Conservation (phyloP, 2,797 vertebrate species). For the Mus spretus region DNA sequence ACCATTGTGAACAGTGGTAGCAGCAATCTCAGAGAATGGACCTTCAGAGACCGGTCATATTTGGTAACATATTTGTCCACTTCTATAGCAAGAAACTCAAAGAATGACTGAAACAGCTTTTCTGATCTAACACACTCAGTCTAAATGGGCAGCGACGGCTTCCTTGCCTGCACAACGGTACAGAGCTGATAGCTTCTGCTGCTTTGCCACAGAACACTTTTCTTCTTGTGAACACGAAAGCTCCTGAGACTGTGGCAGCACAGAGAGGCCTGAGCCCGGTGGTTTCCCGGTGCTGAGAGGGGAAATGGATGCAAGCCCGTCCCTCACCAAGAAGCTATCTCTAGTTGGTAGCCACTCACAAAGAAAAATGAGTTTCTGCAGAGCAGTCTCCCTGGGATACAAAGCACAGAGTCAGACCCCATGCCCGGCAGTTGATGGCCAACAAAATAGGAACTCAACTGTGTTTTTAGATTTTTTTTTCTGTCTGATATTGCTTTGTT, state of each 20-base stretch:
- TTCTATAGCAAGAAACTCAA: background rate
- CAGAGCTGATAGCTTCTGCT: background rate
- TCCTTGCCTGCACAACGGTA: background rate
- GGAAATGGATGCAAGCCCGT: background rate
- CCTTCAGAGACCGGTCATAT: background rate
- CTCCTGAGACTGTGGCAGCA: background rate
- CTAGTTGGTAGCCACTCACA: background rate
- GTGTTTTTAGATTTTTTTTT: background rate
- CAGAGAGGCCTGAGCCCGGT: background rate
- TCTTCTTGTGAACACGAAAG: background rate
- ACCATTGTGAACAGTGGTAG: background rate
- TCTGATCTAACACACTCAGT: background rate
- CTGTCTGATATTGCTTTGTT: background rate
- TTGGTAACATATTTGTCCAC: conserved; percentile 4
- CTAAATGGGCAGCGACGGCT: background rate
- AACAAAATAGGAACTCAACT: background rate
- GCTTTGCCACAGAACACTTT: background rate
- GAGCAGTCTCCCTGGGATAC: background rate
- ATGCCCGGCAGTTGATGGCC: background rate
- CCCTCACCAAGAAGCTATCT: background rate
- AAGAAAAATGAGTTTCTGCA: background rate
- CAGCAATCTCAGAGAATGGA: conserved; percentile 38
- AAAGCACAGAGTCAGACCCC: background rate
- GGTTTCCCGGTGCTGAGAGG: background rate
- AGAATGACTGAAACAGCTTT: background rate